These are phyloP conservation scores for Labeo catla DNA, from an alignment of 2,113 vertebrate genomes.

Conservation along the genomic window DNA sequence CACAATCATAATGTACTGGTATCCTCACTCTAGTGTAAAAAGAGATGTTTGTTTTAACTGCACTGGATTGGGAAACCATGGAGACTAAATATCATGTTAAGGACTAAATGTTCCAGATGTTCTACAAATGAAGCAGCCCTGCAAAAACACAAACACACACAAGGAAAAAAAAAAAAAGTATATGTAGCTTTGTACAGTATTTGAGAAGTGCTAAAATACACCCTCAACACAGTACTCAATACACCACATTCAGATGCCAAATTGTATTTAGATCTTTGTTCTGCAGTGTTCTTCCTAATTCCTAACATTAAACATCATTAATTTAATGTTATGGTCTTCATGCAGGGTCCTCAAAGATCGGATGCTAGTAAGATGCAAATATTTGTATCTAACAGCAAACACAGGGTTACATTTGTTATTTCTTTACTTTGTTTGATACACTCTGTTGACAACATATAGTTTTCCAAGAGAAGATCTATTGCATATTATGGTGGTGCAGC, in stretches of 20 bases:
- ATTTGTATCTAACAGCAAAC: not conserved
- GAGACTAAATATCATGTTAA: not conserved
- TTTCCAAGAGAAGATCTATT: constrained; percentile 24
- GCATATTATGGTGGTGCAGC: constrained; percentile 21
- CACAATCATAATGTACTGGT: constrained; percentile 15
- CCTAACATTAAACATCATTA: not conserved
- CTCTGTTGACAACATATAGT: constrained; percentile 17
- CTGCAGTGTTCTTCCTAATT: not conserved
- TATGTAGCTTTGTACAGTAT: too few relatives aligned
- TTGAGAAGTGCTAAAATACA: too few relatives aligned
- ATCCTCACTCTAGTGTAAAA: not conserved
- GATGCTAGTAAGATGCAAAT: not conserved
- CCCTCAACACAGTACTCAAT: too few relatives aligned
- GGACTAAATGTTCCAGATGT: not conserved
- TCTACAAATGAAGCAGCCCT: not conserved
- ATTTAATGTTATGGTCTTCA: not conserved
- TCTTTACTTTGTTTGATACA: not conserved
- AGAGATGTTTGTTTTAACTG: not conserved
- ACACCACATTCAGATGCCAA: too few relatives aligned
- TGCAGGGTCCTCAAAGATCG: not conserved
- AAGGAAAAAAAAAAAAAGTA: not conserved
- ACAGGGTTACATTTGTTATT: not conserved
- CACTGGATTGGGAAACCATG: not conserved
- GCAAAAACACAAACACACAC: not conserved
- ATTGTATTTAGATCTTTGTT: not conserved